A percentile compares a stretch with the other conserved stretches of the same genome.
These are phyloP conservation scores for Bergia sp. DNA, from an alignment of 92 coral and sea anemone species.

Conservation along the genomic window DNA sequence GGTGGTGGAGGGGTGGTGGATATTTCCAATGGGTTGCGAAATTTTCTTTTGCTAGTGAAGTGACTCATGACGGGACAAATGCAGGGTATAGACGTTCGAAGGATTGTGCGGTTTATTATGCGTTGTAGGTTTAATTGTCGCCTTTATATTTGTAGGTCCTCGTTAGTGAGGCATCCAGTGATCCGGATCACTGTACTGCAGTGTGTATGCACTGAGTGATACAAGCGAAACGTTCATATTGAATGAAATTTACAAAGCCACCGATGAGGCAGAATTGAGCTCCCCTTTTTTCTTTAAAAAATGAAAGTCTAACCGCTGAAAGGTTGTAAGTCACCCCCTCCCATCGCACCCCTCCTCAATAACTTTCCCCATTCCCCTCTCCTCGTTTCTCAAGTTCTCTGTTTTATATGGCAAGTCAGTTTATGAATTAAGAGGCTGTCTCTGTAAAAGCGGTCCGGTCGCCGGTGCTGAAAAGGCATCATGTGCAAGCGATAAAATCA, in stretches of 20 bases:
- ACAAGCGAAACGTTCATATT: slow-evolving; percentile 3
- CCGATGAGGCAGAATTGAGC: slow-evolving; percentile 6
- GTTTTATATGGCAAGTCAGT: slow-evolving; percentile 21
- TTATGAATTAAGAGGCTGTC: slow-evolving; percentile 12
- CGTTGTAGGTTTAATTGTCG: slow-evolving; percentile 5
- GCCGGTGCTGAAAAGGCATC: too few species aligned
- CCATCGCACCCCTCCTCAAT: slow-evolving; percentile 7
- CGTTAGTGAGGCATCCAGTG: slow-evolving; percentile 2
- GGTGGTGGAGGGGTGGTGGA: slow-evolving; percentile 15
- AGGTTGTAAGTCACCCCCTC: slow-evolving; percentile 4
- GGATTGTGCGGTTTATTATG: slow-evolving; percentile 5
- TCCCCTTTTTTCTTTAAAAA: not conserved
- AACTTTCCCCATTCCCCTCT: slow-evolving; percentile 37
- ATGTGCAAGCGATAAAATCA: too few species aligned
- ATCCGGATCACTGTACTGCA: slow-evolving; percentile 6
- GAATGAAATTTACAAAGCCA: slow-evolving; percentile 22
- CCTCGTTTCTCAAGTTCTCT: slow-evolving; percentile 19
- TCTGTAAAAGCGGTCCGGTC: too few species aligned
- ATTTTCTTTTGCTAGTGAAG: slow-evolving; percentile 3
- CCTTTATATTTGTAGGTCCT: slow-evolving; percentile 1
- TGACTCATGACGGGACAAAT: slow-evolving; percentile 2
- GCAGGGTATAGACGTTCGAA: slow-evolving; percentile 6
- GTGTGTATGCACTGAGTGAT: slow-evolving; percentile 6
- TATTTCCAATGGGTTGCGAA: not conserved
- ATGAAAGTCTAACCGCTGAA: slow-evolving; percentile 3